Conservation (phyloP, 2,113 vertebrate genomes). For the human (Homo sapiens) region GRCh38 chr12:74713001-74713500, state of each 20-base stretch:
- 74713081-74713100: not conserved
- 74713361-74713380: not conserved
- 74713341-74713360: not conserved
- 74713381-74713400: not conserved
- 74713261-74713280: not conserved
- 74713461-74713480: not conserved
- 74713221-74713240: not conserved
- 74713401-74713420: not conserved
- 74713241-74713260: conserved; percentile 17
- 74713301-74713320: not conserved
- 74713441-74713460: not conserved
- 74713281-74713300: not conserved
- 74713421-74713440: not conserved
- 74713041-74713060: not conserved
- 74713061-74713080: not conserved
- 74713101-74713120: not conserved
- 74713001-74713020: not conserved
- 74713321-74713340: not conserved
- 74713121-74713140: not conserved
- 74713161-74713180: not conserved
- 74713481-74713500: conserved; percentile 31
- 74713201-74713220: not conserved
- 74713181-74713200: not conserved
- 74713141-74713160: not conserved
- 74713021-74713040: not conserved